Evolutionary conservation across 1,140 invertebrate species (phyloP), one percentile per base, ranked within the genome.

Genomic region (Lethrus apterus): DNA sequence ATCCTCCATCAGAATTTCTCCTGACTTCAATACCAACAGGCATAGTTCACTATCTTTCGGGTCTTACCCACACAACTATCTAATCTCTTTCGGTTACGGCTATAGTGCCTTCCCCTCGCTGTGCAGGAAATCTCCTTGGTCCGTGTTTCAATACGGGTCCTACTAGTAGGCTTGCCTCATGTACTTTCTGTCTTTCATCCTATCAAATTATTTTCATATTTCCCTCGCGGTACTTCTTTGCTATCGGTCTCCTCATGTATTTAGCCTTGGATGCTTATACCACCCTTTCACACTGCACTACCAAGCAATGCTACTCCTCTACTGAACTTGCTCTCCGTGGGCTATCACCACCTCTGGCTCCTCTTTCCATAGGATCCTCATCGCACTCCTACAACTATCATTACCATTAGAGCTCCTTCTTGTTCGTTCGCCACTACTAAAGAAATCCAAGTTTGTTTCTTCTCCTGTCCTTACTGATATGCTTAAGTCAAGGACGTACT

Each of bases 101-200:
- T 57, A 72, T 7, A 26, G 24, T 41, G 77, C 73, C 77, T 75
- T 76, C 77, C 75, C 85, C 84, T 89, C 73, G 84, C 84, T 74
- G 69, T 81, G 75, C 80, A 78, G 80, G 75, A 84, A 83, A 79
- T 88, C 84, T 87, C 83, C 84, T 87, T 89, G 84, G 84, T 88
- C 85, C 83, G 84, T 89, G 84, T 88, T 89, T 88, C 84, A 87
- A 89, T 86, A 89, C 84, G 84, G 84, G 84, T 83, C 80, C 76
- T 73, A 73, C 73, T 73, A 74, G 72, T 72, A 71, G 69, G 77
- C 72, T 76, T 74, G 76, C 84, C 86, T 85, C 82, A 85, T 79
- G 79, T 79, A 80, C 82, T 84, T 68, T 86, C 87, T 68, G 82
- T 85, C 83, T 86, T 83, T 85, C 81, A n/a, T n/a, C 86, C 75